Percentiles rank a stretch among this genome's conserved stretches.
Evolutionary conservation across 2,797 vertebrate genomes (phyloP).

Genomic region (Myripristis murdjan): DNA sequence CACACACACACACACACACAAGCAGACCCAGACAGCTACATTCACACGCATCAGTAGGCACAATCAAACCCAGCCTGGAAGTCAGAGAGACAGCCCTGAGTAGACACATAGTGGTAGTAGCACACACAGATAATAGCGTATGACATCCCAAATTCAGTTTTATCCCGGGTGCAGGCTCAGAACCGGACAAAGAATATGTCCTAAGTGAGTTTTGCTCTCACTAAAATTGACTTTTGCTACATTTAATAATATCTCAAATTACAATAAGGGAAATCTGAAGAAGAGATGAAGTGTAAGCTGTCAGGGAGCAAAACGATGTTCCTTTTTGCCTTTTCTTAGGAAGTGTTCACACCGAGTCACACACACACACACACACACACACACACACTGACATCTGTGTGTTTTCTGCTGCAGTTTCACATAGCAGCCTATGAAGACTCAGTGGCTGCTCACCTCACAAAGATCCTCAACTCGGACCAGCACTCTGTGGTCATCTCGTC

Average conservation of each 20-base stretch:
- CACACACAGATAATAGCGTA: conserved; percentile 15
- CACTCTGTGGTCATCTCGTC: conserved; percentile 96
- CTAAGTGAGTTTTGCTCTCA: neutral
- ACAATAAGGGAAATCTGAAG: neutral
- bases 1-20: conserved; percentile 38
- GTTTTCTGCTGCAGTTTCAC: conserved; percentile 83
- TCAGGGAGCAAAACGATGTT: neutral
- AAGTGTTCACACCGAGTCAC: neutral
- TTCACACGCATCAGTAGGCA: too few species aligned
- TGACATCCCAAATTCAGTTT: conserved; percentile 26
- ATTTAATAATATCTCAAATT: neutral
- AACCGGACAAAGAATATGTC: neutral
- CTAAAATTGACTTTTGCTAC: too few species aligned
- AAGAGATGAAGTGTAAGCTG: neutral
- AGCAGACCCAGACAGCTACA: too few species aligned
- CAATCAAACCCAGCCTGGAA: conserved; percentile 28
- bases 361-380: too few species aligned
- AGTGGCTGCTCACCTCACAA: conserved; percentile 95
- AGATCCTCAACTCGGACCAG: conserved; percentile 98
- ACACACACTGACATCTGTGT: too few species aligned
- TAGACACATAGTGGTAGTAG: neutral
- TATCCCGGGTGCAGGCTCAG: conserved; percentile 6
- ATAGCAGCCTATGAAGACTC: conserved; percentile 97
- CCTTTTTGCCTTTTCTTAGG: neutral
- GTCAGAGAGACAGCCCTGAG: conserved; percentile 32